Base-by-base conservation (phyloP, 2,113 vertebrate species). In the Rostratula benghalensis region DNA sequence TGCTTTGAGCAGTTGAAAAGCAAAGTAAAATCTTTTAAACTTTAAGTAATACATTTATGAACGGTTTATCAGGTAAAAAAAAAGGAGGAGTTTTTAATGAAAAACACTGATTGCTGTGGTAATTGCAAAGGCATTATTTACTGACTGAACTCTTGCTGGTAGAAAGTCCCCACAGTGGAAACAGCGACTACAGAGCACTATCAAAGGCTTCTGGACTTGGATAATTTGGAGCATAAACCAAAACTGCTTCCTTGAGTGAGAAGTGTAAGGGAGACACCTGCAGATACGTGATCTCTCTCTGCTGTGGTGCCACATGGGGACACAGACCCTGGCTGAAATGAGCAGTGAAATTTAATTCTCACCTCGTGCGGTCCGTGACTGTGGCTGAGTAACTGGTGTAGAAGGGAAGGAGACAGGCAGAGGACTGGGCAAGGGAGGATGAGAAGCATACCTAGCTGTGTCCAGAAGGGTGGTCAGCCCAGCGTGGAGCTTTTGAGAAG, bases 361-460 rank as follows among this genome's bases (percentile, higher is more conserved):
- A 14, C 59, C 59, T 92, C 63, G 3, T 4, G 17, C 5, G 0
- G 9, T 56, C 54, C 10, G 67, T 83, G 59, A 35, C 23, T 46
- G 60, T 0, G 3, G 10, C 30, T 1, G 9, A 51, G 74, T 23
- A 7, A 16, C 65, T 78, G 0, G 1, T 45, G 19, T 81, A 9
- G 68, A 79, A 83, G 67, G 67, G 71, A 19, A 82, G 82, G 30
- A 87, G 78, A 43, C 31, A 41, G 41, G 39, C 33, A 35, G 37
- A 8, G 31, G 57, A 17, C 33, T 61, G 76, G 37, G 45, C 35
- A 16, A 46, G 65, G 46, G 65, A 69, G 70, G 54, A n/a, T 56
- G 69, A 84, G 70, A 82, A 43, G 8, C 39, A 25, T 28, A 75
- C 75, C 51, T 76, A 1, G 8, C 68, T 70, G 1, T 28, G 76